Base-by-base conservation (phyloP, 2,113 vertebrate genomes). In the Bothrops jararaca region DNA sequence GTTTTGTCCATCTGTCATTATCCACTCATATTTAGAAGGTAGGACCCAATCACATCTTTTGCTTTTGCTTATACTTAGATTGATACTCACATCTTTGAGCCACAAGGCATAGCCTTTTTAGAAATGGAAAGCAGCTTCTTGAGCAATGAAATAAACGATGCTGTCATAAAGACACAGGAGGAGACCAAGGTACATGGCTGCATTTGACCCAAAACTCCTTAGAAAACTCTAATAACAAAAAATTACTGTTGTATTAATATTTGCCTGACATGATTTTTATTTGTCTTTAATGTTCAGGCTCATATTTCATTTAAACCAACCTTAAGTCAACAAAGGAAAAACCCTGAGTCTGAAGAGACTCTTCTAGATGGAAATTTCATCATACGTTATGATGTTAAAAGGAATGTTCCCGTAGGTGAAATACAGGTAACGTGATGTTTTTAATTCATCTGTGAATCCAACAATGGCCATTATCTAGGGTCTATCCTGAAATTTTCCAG, bases 291-390 rank as follows among this genome's bases (percentile, higher is more conserved):
- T 92, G 91, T 95, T 88, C 94, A 99, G 99, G 98, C 98, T 15
- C 98, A 96, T 96, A 97, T 99, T 94, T 92, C 91, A 93, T 99
- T 99, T 96, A 98, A 98, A 95, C 99, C 98, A 7, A 98, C 98
- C 0, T 60, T 95, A 48, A 96, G 98, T 52, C 98, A 99, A 94
- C 98, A 99, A 95, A 98, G 96, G 86, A 91, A 90, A 48, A 98
- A 97, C 92, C 93, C 97, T 5, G 95, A 92, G 15, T 97, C 97
- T 20, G 86, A 96, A 48, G 95, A 98, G 85, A 95, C 97, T 0
- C 97, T 98, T 13, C 94, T 99, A 92, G 96, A 98, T 0, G 98
- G 99, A 90, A 97, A 98, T 93, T 98, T 99, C 95, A 91, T 98
- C 13, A 95, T 99, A 91, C 96, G 93, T 92, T 99, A 99, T 0